Percentiles rank a stretch among this genome's conserved stretches.
phyloP scores from a whole-genome alignment of 2,113 vertebrate species.

The Grammomys surdaster region DNA sequence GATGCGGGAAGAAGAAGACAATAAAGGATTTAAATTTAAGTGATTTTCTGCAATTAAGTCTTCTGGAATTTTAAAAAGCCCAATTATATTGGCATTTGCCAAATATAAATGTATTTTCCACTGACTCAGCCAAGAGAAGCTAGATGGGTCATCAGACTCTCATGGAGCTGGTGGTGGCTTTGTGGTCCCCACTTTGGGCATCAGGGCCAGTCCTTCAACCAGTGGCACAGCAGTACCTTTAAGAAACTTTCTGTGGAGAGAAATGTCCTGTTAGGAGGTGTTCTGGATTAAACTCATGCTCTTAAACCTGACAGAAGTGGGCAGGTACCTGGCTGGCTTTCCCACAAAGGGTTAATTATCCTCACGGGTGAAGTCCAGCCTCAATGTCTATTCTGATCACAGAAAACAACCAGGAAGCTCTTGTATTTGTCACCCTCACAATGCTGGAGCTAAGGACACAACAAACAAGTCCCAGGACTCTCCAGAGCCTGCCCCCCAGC shows the following conservation, averaged over 20 bases:
- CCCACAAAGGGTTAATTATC: not conserved
- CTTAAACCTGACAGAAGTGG: not conserved
- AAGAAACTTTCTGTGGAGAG: not conserved
- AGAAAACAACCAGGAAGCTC: not conserved
- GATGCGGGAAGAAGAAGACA: slow-evolving; percentile 52
- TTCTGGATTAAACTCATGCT: not conserved
- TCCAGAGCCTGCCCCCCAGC: not conserved
- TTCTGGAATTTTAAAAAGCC: slow-evolving; percentile 77
- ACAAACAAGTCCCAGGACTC: not conserved
- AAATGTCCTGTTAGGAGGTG: not conserved
- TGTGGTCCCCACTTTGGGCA: not conserved
- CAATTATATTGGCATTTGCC: slow-evolving; percentile 63
- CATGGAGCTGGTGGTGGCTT: not conserved
- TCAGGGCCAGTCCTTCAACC: not conserved
- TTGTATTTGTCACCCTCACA: not conserved
- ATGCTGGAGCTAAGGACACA: not conserved
- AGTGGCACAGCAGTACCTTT: not conserved
- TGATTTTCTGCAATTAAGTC: slow-evolving; percentile 80
- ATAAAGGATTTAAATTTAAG: slow-evolving; percentile 73
- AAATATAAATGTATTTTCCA: slow-evolving; percentile 82
- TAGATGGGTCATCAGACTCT: not conserved
- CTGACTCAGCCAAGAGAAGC: slow-evolving; percentile 55
- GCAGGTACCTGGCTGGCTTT: not conserved
- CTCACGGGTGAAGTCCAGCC: not conserved
- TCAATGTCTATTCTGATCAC: not conserved